Percentiles rank a stretch among this genome's conserved stretches.
Evolutionary conservation across 2,797 vertebrate genomes (phyloP).

Genomic region (Falco cherrug): DNA sequence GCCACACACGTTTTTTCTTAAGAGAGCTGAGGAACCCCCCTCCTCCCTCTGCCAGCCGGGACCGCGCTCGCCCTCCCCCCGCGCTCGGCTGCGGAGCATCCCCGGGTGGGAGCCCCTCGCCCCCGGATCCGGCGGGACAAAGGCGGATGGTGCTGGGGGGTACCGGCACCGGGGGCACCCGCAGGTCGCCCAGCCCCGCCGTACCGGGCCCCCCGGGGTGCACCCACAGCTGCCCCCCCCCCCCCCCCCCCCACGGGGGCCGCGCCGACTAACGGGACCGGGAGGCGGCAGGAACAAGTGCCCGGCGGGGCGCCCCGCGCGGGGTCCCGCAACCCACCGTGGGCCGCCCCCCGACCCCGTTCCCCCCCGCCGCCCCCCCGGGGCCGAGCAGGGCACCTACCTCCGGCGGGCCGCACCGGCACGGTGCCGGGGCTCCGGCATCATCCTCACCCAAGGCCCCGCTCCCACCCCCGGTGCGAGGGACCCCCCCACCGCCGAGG

Average conservation of each 20-base stretch:
- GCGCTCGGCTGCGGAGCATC: not conserved
- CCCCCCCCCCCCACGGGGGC: too few relatives aligned
- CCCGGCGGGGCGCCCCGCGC: too few relatives aligned
- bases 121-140: not conserved
- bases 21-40: not conserved
- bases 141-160: not conserved
- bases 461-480: too few relatives aligned
- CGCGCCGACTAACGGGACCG: not conserved
- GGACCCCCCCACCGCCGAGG: too few relatives aligned
- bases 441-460: not conserved
- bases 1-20: fast-evolving
- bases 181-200: not conserved
- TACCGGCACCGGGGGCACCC: too few relatives aligned
- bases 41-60: fast-evolving
- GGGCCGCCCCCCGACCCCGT: too few relatives aligned
- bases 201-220: not conserved
- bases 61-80: not conserved
- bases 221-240: not conserved
- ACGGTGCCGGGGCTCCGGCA: not conserved
- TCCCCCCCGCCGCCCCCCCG: not conserved
- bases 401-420: not conserved
- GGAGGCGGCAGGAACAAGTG: not conserved
- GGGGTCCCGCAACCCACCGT: too few relatives aligned
- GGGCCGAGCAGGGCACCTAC: not conserved
- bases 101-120: not conserved